Base-by-base conservation (phyloP, 2,888 invertebrate species). In the Erannis defoliaria region DNA sequence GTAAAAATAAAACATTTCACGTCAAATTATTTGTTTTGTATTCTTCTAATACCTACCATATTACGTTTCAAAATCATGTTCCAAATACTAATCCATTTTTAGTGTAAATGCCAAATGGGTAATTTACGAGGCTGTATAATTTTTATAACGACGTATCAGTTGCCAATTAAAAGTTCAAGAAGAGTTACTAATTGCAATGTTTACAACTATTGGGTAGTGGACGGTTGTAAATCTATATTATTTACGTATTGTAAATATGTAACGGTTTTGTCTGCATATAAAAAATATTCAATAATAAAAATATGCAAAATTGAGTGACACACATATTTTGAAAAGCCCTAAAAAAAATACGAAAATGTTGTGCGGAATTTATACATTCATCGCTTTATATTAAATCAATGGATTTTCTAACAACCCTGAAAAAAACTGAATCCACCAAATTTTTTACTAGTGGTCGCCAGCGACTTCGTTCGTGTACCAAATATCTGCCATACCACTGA, bases 121-220 rank as follows among this genome's bases (percentile, higher is more conserved):
- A 57, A 56, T 62, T 62, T 62, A 62, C 48, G 53, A 57, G 12
- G 19, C 5, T n/a, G n/a, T 62, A 57, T 53, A 62, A 57, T 26
- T 46, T 60, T 56, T 62, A 56, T 55, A 56, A 56, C 56, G 19
- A 54, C 26, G 53, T 37, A 57, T 62, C 40, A 53, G 33, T 56
- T 21, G 62, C 56, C 56, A 62, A 62, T 57, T 57, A 62, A 62
- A 62, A 62, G 21, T 53, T 48, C 8, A 62, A 49, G 56, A 53
- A 57, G 56, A 33, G 29, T 4, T 38, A 54, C 53, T 62, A 62
- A 62, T 54, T 62, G 62, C 50, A 43, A 16, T 37, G 31, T 61
- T 61, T 55, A 61, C 61, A 61, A 61, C 61, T 55, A 51, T 55
- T 31, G 38, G 40, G 12, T 21, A 38, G 10, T 45, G 19, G 21